phyloP scores from a whole-genome alignment of 2,113 vertebrate genomes.

The Melozone crissalis region DNA sequence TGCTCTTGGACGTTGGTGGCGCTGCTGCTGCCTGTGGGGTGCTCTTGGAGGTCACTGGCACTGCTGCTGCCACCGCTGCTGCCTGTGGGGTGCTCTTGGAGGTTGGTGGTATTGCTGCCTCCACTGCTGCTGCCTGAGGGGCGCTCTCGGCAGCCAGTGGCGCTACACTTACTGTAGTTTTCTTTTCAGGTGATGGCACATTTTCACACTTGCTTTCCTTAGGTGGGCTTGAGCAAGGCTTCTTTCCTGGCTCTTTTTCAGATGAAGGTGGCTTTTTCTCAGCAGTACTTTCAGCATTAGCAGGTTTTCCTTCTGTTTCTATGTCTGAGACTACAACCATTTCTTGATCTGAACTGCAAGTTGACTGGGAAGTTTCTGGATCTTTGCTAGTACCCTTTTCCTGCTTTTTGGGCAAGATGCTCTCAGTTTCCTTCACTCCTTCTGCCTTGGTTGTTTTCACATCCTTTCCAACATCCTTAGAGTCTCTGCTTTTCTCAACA shows the following conservation, averaged over 20 bases:
- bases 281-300: conserved; percentile 51
- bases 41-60: not conserved
- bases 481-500: conserved; percentile 64
- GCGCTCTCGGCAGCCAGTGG: not conserved
- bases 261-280: conserved; percentile 50
- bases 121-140: not conserved
- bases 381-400: conserved; percentile 35
- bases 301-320: conserved; percentile 34
- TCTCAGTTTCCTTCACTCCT: conserved; percentile 35
- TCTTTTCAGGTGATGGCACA: conserved; percentile 59
- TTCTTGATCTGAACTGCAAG: conserved; percentile 38
- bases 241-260: conserved; percentile 58
- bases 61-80: rapidly evolving
- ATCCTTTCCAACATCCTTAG: conserved; percentile 60
- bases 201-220: conserved; percentile 58
- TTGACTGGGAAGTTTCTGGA: not conserved
- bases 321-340: not conserved
- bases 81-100: not conserved
- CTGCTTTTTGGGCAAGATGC: conserved; percentile 33
- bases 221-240: conserved; percentile 42
- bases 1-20: not conserved
- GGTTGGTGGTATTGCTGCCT: not conserved
- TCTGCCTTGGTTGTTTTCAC: conserved; percentile 49
- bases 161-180: not conserved
- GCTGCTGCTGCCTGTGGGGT: not conserved